Evolutionary conservation across 2,797 vertebrate genomes (phyloP).

Genomic region (Peromyscus eremicus): DNA sequence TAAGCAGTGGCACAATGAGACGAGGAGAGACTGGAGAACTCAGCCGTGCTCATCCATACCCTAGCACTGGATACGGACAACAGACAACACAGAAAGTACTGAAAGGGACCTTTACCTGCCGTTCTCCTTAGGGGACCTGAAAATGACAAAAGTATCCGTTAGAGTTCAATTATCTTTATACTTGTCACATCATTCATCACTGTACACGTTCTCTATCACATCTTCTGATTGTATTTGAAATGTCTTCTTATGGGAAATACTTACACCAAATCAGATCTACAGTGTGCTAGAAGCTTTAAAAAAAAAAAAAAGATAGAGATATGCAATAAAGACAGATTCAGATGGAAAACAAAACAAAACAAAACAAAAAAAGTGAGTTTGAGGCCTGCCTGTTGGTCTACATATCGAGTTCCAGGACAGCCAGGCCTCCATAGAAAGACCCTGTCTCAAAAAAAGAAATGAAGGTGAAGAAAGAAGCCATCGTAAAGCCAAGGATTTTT

Average conservation of each 20-base stretch:
- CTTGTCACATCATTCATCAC: constrained; percentile 46
- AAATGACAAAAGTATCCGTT: constrained; percentile 72
- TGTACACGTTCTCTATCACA: constrained; percentile 50
- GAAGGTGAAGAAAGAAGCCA: not conserved
- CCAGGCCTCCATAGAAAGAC: not conserved
- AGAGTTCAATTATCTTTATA: constrained; percentile 27
- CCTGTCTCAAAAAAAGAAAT: not conserved
- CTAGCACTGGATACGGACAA: not conserved
- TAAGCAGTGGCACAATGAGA: not conserved
- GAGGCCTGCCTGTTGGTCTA: not conserved
- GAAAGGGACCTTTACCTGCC: constrained; percentile 89
- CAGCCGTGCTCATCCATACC: not conserved
- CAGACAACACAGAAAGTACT: not conserved
- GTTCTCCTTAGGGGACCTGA: constrained; percentile 90
- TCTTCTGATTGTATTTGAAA: constrained; percentile 51
- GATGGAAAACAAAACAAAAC: not conserved
- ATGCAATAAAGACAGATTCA: no score
- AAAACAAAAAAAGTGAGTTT: not conserved
- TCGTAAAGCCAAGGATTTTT: constrained; percentile 33
- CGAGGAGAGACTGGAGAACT: not conserved
- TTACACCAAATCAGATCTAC: not conserved
- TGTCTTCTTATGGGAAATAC: constrained; percentile 29
- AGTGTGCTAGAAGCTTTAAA: not conserved
- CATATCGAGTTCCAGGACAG: not conserved
- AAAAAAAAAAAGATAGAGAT: no score